Conservation (phyloP, 1,140 invertebrate species). For the Philopotamus ludificatus region DNA sequence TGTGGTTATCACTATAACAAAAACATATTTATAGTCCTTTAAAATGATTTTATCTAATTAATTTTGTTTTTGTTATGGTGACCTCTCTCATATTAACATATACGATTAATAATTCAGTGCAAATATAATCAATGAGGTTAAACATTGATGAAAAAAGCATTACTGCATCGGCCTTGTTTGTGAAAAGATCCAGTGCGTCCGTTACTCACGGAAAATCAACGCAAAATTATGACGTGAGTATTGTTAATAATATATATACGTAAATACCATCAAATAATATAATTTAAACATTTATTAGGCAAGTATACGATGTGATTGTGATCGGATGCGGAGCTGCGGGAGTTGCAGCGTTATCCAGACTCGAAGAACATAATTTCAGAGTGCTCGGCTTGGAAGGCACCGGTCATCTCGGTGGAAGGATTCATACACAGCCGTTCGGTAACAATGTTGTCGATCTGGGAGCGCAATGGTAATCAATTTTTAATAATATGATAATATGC, state of each 20-base stretch:
- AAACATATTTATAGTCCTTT: too few relatives aligned
- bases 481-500: too few relatives aligned
- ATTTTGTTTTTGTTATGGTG: too few relatives aligned
- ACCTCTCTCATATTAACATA: too few relatives aligned
- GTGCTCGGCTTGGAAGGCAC: constrained; percentile 65
- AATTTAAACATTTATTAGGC: constrained; percentile 21
- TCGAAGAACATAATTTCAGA: constrained; percentile 48
- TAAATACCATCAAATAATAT: background rate
- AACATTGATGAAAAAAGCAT: too few relatives aligned
- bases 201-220: too few relatives aligned
- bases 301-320: constrained; percentile 52
- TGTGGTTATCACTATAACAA: too few relatives aligned
- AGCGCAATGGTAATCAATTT: constrained; percentile 69
- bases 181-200: too few relatives aligned
- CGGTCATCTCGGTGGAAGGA: constrained; percentile 68
- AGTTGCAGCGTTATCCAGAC: constrained; percentile 52
- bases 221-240: background rate
- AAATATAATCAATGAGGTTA: too few relatives aligned
- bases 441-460: constrained; percentile 73
- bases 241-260: background rate
- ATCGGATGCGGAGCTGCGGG: constrained; percentile 60
- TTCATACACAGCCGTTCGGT: constrained; percentile 62
- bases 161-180: too few relatives aligned
- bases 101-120: too few relatives aligned
- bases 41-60: too few relatives aligned